phyloP scores from a whole-genome alignment of 2,113 vertebrate genomes.

The Aleadryas rufinucha region DNA sequence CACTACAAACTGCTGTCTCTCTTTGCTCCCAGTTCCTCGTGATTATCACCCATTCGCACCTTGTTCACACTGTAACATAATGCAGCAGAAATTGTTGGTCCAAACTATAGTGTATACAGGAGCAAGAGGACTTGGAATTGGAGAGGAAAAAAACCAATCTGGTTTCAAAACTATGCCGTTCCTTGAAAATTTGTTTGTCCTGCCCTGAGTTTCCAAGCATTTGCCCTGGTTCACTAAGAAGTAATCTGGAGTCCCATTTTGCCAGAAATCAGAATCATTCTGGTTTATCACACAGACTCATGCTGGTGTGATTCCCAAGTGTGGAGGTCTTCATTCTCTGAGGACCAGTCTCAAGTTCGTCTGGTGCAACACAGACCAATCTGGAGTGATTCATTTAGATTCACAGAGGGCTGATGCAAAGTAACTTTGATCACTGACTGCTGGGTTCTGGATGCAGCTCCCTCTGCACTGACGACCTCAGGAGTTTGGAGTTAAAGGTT shows the following conservation, averaged over 20 bases:
- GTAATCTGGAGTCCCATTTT: not conserved
- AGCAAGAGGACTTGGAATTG: not conserved
- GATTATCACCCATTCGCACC: not conserved
- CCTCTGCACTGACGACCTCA: not conserved
- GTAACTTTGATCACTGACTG: conserved; percentile 11
- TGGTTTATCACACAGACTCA: conserved; percentile 25
- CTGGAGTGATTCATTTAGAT: not conserved
- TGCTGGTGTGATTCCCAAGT: conserved; percentile 7
- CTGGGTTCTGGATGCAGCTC: conserved; percentile 17
- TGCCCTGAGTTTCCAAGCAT: not conserved
- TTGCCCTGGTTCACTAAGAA: not conserved
- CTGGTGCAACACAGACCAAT: not conserved
- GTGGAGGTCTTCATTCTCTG: conserved; percentile 3
- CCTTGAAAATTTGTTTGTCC: not conserved
- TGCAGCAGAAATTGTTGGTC: not conserved
- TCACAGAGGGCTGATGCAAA: conserved; percentile 13
- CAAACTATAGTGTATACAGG: not conserved
- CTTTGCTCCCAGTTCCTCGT: not conserved
- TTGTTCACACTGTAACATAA: not conserved
- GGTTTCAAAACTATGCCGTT: not conserved
- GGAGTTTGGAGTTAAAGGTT: conserved; percentile 4
- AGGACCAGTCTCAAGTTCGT: not conserved
- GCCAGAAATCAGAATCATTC: not conserved
- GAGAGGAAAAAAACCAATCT: not conserved
- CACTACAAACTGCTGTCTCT: not conserved